Base-by-base conservation (phyloP, 2,797 vertebrate species). In the Aeoliscus strigatus region DNA sequence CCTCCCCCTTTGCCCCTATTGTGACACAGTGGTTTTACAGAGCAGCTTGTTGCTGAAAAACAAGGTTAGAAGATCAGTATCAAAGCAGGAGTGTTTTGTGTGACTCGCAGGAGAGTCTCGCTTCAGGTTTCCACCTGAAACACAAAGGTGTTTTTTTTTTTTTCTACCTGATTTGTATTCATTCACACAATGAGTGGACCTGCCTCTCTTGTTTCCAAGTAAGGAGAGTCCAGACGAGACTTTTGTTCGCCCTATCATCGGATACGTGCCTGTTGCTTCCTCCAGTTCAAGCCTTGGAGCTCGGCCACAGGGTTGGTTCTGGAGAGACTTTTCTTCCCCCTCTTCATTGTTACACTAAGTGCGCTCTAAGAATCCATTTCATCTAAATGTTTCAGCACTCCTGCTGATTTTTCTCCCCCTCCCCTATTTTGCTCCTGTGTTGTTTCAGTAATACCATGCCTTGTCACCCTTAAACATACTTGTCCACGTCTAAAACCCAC, bases 101-200 rank as follows among this genome's bases (percentile, higher is more conserved):
- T 40, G 65, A 69, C 75, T 77, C 51, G 79, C 75, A 40, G 73
- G 55, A 80, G 81, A 79, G 75, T 80, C 77, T 83, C 77, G 84
- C 79, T 45, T 87, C 72, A 37, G 75, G 77, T 89, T 88, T 85
- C 86, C 61, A 79, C 79, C 83, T 81, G 80, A 78, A 84, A 84
- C 81, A 78, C 82, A 75, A 80, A 88, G 84, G 84, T 87, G 85
- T 88, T 88, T 87, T 85, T 85, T 89, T 87, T 84, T 88, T 88
- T 87, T 85, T 85, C 88, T 88, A 87, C 86, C 86, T 86, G 86
- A 85, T 87, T 88, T 88, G 80, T 88, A 86, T 89, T 86, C 85
- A 81, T 83, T 85, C 81, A 82, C 87, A 88, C 85, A 88, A 88
- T 83, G 82, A 79, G 69, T 68, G 65, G 79, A 75, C 71, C 79